phyloP scores from a whole-genome alignment of 2,797 vertebrate species.

The Pseudocheirus occidentalis region DNA sequence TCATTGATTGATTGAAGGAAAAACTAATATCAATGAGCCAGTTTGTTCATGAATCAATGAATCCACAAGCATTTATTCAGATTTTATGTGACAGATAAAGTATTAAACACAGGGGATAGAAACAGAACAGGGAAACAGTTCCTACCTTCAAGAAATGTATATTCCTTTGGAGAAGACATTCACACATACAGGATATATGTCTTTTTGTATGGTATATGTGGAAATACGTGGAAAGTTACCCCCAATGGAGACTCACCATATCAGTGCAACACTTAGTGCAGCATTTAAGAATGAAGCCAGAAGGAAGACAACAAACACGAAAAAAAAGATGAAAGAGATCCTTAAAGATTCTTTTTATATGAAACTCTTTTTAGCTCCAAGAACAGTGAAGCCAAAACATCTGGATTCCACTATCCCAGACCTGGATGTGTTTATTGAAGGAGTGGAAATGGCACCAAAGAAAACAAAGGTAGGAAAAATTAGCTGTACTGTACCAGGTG shows the following conservation, averaged over 20 bases:
- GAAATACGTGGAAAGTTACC: background rate
- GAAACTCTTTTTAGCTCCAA: background rate
- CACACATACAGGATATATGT: background rate
- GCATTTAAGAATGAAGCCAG: background rate
- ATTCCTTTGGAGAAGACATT: background rate
- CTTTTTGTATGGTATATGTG: background rate
- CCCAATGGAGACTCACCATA: background rate
- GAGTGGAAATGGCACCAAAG: background rate
- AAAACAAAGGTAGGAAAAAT: background rate
- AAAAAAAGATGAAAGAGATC: background rate
- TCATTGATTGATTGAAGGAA: background rate
- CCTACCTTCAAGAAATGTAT: background rate
- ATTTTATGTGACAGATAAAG: background rate
- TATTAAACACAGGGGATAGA: background rate
- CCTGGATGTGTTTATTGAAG: background rate
- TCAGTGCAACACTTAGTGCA: background rate
- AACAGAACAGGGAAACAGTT: background rate
- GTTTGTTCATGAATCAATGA: background rate
- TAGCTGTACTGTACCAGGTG: background rate
- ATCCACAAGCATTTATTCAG: background rate
- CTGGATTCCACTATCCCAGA: background rate
- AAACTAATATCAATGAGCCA: background rate
- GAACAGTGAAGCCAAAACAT: background rate
- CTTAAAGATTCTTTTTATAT: background rate
- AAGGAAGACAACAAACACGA: background rate